Percentiles rank a stretch among this genome's conserved stretches.
These are phyloP conservation scores for Drosophila nr. fundita DNA, from an alignment of 2,888 invertebrate genomes.

Conservation along the genomic window DNA sequence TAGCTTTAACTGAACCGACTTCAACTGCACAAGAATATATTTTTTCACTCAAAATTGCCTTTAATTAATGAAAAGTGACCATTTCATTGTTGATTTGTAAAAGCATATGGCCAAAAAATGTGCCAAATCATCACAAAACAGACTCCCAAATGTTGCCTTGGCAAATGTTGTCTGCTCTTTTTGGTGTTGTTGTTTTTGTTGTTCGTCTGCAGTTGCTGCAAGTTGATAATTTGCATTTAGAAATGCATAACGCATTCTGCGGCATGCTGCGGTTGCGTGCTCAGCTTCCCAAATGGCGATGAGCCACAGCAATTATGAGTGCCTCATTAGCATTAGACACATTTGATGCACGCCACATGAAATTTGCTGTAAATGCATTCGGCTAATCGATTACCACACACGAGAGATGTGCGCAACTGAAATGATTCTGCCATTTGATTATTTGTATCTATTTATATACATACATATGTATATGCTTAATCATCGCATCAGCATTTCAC, in stretches of 20 bases:
- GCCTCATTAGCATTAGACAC: slow-evolving; percentile 31
- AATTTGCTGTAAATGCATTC: slow-evolving; percentile 30
- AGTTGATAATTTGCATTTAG: background rate
- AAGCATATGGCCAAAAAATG: background rate
- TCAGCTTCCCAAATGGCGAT: background rate
- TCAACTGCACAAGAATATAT: background rate
- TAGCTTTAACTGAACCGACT: background rate
- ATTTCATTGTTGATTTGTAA: background rate
- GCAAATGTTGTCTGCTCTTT: background rate
- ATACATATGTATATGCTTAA: too few relatives aligned
- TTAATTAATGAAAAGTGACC: background rate
- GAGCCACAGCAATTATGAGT: slow-evolving; percentile 26
- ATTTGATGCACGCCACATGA: slow-evolving; percentile 5
- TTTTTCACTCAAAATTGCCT: background rate
- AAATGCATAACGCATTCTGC: background rate
- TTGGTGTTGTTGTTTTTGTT: background rate
- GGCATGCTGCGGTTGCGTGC: slow-evolving; percentile 16
- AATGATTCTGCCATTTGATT: slow-evolving; percentile 9
- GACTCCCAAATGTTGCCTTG: too few relatives aligned
- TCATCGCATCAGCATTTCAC: background rate
- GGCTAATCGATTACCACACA: slow-evolving; percentile 40
- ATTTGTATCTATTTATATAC: background rate
- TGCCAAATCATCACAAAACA: background rate
- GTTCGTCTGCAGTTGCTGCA: background rate
- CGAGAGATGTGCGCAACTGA: slow-evolving; percentile 5